Conservation (phyloP, 2,797 vertebrate species). For the Anomalospiza imberbis region DNA sequence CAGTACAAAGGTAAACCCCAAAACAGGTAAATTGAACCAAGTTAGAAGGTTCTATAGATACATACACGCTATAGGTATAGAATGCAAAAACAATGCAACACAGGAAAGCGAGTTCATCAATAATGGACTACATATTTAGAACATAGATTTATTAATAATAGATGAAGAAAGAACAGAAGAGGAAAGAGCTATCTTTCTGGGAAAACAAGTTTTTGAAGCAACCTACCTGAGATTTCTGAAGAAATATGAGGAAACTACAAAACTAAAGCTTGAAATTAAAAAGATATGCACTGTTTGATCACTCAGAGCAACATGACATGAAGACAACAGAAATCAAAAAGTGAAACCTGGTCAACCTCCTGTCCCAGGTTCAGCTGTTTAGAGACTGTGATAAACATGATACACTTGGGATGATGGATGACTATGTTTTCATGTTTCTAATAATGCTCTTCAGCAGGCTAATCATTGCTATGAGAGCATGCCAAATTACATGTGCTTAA, state of each 20-base stretch:
- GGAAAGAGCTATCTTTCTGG: background rate
- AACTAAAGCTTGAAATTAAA: constrained; percentile 48
- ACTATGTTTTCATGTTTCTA: background rate
- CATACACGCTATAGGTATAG: background rate
- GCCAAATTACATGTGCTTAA: background rate
- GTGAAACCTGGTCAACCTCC: background rate
- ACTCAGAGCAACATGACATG: background rate
- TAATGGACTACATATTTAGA: constrained; percentile 1
- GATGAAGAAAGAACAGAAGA: background rate
- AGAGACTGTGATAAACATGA: background rate
- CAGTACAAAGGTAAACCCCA: background rate
- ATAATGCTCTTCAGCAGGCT: background rate
- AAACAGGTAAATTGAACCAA: background rate
- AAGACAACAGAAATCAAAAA: constrained; percentile 5
- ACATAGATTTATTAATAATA: background rate
- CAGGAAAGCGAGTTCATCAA: background rate
- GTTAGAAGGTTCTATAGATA: background rate
- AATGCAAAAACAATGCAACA: background rate
- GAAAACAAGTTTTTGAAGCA: background rate
- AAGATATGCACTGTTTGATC: background rate
- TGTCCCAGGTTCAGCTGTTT: background rate
- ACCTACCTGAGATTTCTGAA: background rate
- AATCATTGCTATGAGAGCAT: background rate
- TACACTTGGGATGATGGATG: background rate
- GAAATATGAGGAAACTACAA: background rate